A percentile compares a stretch with the other conserved stretches of the same genome.
Conservation (phyloP, 2,888 invertebrate species). For the Monopis laevigella region DNA sequence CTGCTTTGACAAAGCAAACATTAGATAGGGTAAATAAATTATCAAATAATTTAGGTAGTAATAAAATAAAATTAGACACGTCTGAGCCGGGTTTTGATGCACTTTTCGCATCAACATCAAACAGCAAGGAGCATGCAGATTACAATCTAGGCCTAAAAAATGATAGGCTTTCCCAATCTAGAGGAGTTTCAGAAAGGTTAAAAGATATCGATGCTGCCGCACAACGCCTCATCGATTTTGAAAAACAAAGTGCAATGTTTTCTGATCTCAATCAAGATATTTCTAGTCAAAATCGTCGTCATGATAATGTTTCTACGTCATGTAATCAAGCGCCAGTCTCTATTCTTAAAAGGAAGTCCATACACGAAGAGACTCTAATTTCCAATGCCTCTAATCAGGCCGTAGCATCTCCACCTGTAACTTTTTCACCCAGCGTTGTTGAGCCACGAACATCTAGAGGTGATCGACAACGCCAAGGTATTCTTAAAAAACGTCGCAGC, state of each 20-base stretch:
- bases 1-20: slow-evolving; percentile 72
- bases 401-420: slow-evolving; percentile 74
- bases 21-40: slow-evolving; percentile 74
- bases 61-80: slow-evolving; percentile 50
- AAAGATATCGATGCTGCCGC: slow-evolving; percentile 62
- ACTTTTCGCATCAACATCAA: slow-evolving; percentile 40
- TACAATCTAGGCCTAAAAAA: slow-evolving; percentile 44
- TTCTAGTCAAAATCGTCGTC: slow-evolving; percentile 62
- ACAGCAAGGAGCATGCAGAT: slow-evolving; percentile 34
- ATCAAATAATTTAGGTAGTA: slow-evolving; percentile 62
- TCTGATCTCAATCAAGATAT: slow-evolving; percentile 62
- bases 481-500: slow-evolving; percentile 84
- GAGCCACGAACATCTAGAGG: slow-evolving; percentile 70
- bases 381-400: slow-evolving; percentile 61
- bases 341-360: slow-evolving; percentile 74
- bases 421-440: slow-evolving; percentile 80
- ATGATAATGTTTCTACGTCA: slow-evolving; percentile 39
- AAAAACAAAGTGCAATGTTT: slow-evolving; percentile 65
- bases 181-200: slow-evolving; percentile 56
- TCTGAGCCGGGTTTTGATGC: slow-evolving; percentile 45
- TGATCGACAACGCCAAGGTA: slow-evolving; percentile 75
- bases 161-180: slow-evolving; percentile 35
- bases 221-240: slow-evolving; percentile 64
- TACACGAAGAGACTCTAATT: slow-evolving; percentile 60
- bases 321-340: slow-evolving; percentile 67